phyloP scores from a whole-genome alignment of 2,888 invertebrate genomes.

The Nebria salina region DNA sequence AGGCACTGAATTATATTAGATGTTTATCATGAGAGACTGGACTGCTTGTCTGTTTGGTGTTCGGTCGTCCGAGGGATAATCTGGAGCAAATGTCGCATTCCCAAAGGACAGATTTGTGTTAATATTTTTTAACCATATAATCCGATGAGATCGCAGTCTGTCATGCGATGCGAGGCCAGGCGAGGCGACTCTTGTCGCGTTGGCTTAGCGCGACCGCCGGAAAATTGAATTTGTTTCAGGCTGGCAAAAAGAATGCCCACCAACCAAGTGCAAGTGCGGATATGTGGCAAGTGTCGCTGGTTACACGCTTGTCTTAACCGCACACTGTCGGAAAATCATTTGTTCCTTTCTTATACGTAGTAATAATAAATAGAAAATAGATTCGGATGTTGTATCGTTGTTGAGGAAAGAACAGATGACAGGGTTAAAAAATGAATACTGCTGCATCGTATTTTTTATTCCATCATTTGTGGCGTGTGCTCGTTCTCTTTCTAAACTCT shows the following conservation, averaged over 20 bases:
- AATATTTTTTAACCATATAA: conserved; percentile 61
- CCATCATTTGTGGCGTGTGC: not conserved
- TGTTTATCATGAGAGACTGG: conserved; percentile 23
- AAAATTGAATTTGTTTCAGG: conserved; percentile 63
- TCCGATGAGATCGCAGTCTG: conserved; percentile 59
- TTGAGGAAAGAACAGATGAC: not conserved
- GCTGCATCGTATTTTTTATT: conserved; percentile 22
- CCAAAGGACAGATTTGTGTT: conserved; percentile 58
- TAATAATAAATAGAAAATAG: not conserved
- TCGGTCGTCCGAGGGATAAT: conserved; percentile 50
- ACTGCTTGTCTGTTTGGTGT: conserved; percentile 17
- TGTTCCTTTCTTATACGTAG: no score
- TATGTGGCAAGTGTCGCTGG: conserved; percentile 55
- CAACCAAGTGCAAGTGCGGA: not conserved
- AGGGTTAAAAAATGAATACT: not conserved
- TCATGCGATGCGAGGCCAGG: conserved; percentile 49
- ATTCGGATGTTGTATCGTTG: conserved; percentile 44
- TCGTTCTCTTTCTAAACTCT: not conserved
- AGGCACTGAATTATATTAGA: conserved; percentile 32
- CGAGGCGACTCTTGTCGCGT: conserved; percentile 59
- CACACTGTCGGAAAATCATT: not conserved
- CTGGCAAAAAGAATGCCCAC: conserved; percentile 51
- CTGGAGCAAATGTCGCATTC: conserved; percentile 57
- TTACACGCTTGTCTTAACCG: conserved; percentile 47
- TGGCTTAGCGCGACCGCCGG: conserved; percentile 63